Evolutionary conservation across 2,797 vertebrate species (phyloP).

Genomic region (Garrulus glandarius): DNA sequence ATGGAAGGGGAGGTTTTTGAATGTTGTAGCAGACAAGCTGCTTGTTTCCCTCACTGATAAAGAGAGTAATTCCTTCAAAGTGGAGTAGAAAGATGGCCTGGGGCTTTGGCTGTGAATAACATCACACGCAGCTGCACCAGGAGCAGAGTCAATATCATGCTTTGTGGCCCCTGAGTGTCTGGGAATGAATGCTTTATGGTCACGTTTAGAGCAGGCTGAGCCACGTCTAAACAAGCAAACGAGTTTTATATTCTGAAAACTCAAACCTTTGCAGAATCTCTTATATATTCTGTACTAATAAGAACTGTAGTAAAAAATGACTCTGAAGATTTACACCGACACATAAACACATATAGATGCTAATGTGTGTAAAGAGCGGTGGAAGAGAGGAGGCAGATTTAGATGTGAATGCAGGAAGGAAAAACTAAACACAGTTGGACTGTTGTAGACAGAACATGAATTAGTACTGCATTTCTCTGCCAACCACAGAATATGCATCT

Average conservation of each 20-base stretch:
- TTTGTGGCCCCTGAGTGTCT: not conserved
- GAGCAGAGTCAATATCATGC: not conserved
- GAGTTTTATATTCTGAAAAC: not conserved
- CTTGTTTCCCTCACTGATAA: constrained; percentile 60
- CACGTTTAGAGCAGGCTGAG: not conserved
- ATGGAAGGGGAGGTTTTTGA: constrained; percentile 34
- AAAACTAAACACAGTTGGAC: not conserved
- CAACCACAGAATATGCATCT: constrained; percentile 11
- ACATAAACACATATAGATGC: not conserved
- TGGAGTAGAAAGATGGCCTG: not conserved
- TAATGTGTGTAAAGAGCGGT: not conserved
- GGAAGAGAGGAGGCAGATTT: not conserved
- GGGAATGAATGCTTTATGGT: not conserved
- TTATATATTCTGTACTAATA: not conserved
- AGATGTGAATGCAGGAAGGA: not conserved
- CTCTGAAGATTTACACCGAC: not conserved
- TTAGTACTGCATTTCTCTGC: constrained; percentile 30
- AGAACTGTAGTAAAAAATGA: not conserved
- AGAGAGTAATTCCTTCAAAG: constrained; percentile 29
- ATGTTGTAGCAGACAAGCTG: constrained; percentile 53
- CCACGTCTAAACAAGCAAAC: not conserved
- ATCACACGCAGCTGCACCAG: not conserved
- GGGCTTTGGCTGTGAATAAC: not conserved
- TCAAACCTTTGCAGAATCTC: not conserved
- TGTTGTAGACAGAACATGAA: constrained; percentile 9